These are phyloP conservation scores for Eupithecia abbreviata DNA, from an alignment of 2,888 invertebrate genomes.

Conservation along the genomic window DNA sequence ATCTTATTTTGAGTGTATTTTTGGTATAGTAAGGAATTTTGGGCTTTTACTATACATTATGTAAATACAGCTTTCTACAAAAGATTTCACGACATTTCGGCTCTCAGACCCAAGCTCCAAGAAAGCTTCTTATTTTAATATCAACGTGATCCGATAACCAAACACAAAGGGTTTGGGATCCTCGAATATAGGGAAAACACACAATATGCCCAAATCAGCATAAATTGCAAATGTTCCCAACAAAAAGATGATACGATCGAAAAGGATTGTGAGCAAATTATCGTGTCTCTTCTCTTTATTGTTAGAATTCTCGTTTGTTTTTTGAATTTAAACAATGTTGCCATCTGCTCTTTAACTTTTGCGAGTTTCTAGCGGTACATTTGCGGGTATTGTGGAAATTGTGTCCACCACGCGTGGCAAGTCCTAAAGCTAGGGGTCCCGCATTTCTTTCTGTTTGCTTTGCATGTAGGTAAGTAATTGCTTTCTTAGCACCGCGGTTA, in stretches of 20 bases:
- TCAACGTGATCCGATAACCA: slow-evolving; percentile 36
- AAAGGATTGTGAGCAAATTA: slow-evolving; percentile 7
- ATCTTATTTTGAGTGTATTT: not conserved
- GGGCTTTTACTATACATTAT: slow-evolving; percentile 3
- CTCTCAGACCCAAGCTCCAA: slow-evolving; percentile 19
- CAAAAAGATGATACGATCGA: slow-evolving; percentile 10
- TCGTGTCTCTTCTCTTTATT: not conserved
- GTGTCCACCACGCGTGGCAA: slow-evolving; percentile 22
- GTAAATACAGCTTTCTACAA: slow-evolving; percentile 18
- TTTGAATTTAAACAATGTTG: slow-evolving; percentile 13
- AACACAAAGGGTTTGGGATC: slow-evolving; percentile 28
- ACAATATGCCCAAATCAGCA: slow-evolving; percentile 28
- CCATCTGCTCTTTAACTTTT: slow-evolving; percentile 8
- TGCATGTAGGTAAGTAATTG: not conserved
- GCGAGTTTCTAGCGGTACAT: slow-evolving; percentile 8
- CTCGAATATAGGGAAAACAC: slow-evolving; percentile 29
- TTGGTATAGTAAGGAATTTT: not conserved
- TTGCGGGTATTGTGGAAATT: slow-evolving; percentile 25
- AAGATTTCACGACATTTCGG: slow-evolving; percentile 14
- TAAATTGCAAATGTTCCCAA: slow-evolving; percentile 21
- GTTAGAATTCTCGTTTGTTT: not conserved
- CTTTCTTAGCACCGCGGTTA: not conserved
- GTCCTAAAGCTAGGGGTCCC: slow-evolving; percentile 24
- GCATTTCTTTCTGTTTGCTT: slow-evolving; percentile 3
- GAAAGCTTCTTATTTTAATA: slow-evolving; percentile 34